Percentiles rank a stretch among this genome's conserved stretches.
phyloP scores from a whole-genome alignment of 2,113 vertebrate species.

The Microtus oregoni region DNA sequence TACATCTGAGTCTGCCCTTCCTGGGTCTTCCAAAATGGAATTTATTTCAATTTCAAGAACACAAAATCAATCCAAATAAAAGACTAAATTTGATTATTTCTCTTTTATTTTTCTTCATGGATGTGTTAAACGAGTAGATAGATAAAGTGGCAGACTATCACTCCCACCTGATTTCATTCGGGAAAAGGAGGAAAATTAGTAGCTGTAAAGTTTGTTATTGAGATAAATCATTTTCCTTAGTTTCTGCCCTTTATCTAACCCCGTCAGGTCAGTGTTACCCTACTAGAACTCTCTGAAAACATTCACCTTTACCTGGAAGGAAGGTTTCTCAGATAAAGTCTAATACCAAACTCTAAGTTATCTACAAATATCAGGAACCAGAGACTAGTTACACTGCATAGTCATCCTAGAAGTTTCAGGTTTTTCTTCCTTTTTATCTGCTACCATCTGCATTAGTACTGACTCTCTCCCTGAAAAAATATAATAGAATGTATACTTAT shows the following conservation, averaged over 20 bases:
- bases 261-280: neutral
- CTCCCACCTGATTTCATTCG: neutral
- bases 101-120: neutral
- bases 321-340: neutral
- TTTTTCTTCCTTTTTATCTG: neutral
- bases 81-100: neutral
- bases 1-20: neutral
- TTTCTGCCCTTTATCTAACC: neutral
- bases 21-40: neutral
- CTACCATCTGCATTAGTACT: neutral
- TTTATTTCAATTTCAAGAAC: neutral
- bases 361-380: neutral
- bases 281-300: neutral
- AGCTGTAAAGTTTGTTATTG: neutral
- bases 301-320: neutral
- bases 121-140: neutral
- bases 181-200: neutral
- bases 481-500: neutral
- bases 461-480: neutral
- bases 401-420: neutral
- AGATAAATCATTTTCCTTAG: neutral
- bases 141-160: constrained; percentile 28
- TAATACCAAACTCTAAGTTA: neutral
- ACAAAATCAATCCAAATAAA: neutral
- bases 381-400: neutral